A percentile compares a stretch with the other conserved stretches of the same genome.
phyloP scores from a whole-genome alignment of 2,113 vertebrate genomes.

The Beaufortia kweichowensis region DNA sequence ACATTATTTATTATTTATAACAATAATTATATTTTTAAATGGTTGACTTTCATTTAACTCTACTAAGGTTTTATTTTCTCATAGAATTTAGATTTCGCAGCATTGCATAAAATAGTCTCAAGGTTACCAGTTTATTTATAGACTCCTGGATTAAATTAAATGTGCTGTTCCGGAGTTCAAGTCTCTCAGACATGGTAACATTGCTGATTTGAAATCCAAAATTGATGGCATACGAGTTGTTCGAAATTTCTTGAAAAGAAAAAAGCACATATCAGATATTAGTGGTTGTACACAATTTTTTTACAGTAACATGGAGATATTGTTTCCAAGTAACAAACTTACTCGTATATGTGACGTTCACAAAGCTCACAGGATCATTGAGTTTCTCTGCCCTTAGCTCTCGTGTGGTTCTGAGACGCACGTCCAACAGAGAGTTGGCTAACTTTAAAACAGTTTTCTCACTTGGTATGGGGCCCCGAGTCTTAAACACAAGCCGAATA shows the following conservation, averaged over 20 bases:
- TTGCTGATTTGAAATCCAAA: constrained; percentile 45
- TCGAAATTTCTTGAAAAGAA: constrained; percentile 21
- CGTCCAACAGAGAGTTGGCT: constrained; percentile 18
- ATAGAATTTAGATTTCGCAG: not conserved
- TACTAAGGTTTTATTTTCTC: not conserved
- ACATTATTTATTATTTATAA: too few species aligned
- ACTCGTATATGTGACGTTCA: constrained; percentile 39
- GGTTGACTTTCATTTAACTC: not conserved
- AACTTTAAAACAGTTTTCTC: constrained; percentile 14
- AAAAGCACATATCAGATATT: not conserved
- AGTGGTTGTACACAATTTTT: not conserved
- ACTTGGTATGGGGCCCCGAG: constrained; percentile 34
- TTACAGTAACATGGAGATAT: not conserved
- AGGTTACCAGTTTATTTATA: constrained; percentile 45
- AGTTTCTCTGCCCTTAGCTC: not conserved
- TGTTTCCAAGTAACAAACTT: constrained; percentile 1
- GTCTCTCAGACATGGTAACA: constrained; percentile 31
- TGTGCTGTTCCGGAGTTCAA: constrained; percentile 11
- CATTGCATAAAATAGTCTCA: not conserved
- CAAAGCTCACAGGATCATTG: constrained; percentile 32
- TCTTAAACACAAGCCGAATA: constrained; percentile 46
- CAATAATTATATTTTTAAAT: too few species aligned
- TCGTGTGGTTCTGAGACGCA: constrained; percentile 19
- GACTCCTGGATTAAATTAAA: constrained; percentile 10
- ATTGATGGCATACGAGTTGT: constrained; percentile 30